These are phyloP conservation scores for Celastrina argiolus DNA, from an alignment of 2,888 invertebrate species.

Conservation along the genomic window DNA sequence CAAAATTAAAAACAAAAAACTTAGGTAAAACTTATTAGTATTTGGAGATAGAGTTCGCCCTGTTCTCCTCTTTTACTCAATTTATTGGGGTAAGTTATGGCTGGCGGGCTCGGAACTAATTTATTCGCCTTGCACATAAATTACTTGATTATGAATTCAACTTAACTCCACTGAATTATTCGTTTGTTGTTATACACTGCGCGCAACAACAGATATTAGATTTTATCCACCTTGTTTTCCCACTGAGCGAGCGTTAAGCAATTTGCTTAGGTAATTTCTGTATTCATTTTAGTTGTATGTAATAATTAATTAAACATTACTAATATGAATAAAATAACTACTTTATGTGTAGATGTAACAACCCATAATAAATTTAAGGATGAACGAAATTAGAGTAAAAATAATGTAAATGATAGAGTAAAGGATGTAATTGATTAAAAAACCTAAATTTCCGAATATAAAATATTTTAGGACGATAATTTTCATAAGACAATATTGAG, in stretches of 20 bases:
- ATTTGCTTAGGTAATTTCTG: slow-evolving; percentile 25
- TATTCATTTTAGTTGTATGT: slow-evolving; percentile 5
- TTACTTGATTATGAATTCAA: slow-evolving; percentile 79
- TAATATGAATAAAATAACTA: too few species aligned
- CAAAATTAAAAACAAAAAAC: slow-evolving; percentile 48
- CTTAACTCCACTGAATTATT: slow-evolving; percentile 74
- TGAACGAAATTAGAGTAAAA: too few species aligned
- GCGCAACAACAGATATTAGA: slow-evolving; percentile 68
- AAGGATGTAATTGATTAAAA: too few species aligned
- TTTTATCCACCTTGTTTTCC: slow-evolving; percentile 55
- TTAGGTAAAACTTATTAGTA: slow-evolving; percentile 31
- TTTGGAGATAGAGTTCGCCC: slow-evolving; percentile 74
- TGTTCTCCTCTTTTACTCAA: slow-evolving; percentile 76
- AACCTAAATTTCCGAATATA: too few species aligned
- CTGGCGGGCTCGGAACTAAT: slow-evolving; percentile 74
- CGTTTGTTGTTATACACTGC: slow-evolving; percentile 73
- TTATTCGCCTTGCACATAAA: slow-evolving; percentile 79
- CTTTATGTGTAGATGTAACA: too few species aligned
- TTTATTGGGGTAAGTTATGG: slow-evolving; percentile 78
- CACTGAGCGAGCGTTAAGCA: slow-evolving; percentile 35
- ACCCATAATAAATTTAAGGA: too few species aligned
- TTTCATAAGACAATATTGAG: too few species aligned
- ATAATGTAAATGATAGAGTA: too few species aligned
- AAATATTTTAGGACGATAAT: too few species aligned
- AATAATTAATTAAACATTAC: too few species aligned